Evolutionary conservation across 1,140 invertebrate genomes (phyloP).

Genomic region (Gyrodactylus salaris): DNA sequence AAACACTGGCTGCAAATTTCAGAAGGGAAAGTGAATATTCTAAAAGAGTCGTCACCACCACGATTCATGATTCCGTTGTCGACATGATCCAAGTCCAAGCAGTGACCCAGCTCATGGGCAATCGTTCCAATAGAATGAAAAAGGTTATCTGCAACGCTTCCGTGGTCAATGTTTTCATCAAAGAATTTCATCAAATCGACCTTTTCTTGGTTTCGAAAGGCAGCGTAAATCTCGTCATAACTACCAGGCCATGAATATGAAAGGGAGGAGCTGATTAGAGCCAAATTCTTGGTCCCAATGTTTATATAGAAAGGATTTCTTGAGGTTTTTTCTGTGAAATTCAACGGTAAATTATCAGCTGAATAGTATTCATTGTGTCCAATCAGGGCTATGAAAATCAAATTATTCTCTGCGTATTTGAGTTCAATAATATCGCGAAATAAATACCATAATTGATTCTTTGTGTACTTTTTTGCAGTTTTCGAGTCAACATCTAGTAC

Average conservation of each 20-base stretch:
- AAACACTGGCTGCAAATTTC: not conserved
- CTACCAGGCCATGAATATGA: not conserved
- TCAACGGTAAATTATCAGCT: not conserved
- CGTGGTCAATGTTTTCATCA: not conserved
- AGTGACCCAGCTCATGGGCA: conserved; percentile 1
- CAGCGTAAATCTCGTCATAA: not conserved
- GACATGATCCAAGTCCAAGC: not conserved
- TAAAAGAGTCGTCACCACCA: not conserved
- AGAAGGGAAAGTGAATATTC: not conserved
- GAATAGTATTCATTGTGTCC: not conserved
- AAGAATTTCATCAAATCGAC: not conserved
- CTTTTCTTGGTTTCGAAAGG: not conserved
- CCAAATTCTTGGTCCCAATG: not conserved
- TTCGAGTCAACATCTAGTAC: not conserved
- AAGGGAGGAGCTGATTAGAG: not conserved
- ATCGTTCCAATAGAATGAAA: not conserved
- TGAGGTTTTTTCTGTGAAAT: not conserved
- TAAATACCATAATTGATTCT: not conserved
- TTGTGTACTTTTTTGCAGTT: not conserved
- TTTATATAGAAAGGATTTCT: not conserved
- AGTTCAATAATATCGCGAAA: not conserved
- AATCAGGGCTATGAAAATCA: not conserved
- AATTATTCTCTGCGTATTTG: not conserved
- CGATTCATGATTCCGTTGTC: conserved; percentile 1
- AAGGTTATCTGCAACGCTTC: not conserved